Conservation (phyloP, 2,888 invertebrate species). For the Macrosoma leucophasiata region DNA sequence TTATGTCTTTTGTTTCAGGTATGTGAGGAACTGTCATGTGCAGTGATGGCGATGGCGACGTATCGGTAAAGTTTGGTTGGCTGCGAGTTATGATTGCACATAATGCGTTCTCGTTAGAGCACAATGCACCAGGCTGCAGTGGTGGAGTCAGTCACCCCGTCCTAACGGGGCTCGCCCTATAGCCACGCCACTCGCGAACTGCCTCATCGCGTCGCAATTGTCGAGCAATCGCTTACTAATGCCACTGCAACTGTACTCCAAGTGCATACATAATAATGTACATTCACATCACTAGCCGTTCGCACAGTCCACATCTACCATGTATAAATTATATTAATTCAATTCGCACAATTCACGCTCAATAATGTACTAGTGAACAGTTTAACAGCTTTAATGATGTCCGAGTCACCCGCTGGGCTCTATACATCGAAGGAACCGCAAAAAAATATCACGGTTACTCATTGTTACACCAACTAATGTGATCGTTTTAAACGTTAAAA, state of each 20-base stretch:
- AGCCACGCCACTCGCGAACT: conserved; percentile 43
- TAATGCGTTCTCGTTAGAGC: conserved; percentile 72
- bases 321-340: conserved; percentile 4
- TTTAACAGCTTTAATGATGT: conserved; percentile 37
- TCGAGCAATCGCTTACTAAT: conserved; percentile 62
- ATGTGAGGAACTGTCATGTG: conserved; percentile 32
- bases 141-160: conserved; percentile 71
- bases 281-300: conserved; percentile 34
- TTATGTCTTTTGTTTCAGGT: conserved; percentile 54
- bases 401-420: conserved; percentile 47
- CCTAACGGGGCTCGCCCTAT: conserved; percentile 72
- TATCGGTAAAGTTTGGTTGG: conserved; percentile 48
- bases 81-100: conserved; percentile 58
- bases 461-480: conserved; percentile 30
- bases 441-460: conserved; percentile 27
- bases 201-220: conserved; percentile 60
- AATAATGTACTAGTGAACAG: conserved; percentile 15
- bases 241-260: conserved; percentile 50
- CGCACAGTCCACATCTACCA: conserved; percentile 22
- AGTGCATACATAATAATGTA: conserved; percentile 41
- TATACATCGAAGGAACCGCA: conserved; percentile 38
- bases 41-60: conserved; percentile 25
- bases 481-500: no score
- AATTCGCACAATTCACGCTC: conserved; percentile 6
- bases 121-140: conserved; percentile 74